Percentiles rank a stretch among this genome's conserved stretches.
phyloP scores from a whole-genome alignment of 2,113 vertebrate species.

The Petroica traversi region DNA sequence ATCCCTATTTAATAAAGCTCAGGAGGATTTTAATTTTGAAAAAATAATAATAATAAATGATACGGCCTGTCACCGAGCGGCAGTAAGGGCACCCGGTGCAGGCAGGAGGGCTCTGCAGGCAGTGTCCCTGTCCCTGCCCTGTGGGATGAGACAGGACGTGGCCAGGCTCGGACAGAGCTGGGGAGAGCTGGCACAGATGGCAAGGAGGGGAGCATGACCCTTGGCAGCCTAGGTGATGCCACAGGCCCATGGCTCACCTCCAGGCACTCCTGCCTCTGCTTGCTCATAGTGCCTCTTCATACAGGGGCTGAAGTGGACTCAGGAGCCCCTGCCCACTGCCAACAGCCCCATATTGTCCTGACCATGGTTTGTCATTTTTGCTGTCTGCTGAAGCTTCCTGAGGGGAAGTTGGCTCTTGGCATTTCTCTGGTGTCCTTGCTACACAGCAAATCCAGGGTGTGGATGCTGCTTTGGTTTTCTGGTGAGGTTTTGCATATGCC shows the following conservation, averaged over 20 bases:
- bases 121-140: neutral
- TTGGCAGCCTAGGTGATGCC: neutral
- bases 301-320: neutral
- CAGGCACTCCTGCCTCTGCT: neutral
- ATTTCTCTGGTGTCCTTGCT: neutral
- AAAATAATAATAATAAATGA: constrained; percentile 57
- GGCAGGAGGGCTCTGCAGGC: neutral
- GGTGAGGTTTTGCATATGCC: neutral
- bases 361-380: neutral
- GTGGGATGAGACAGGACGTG: neutral
- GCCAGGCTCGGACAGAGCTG: neutral
- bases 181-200: neutral
- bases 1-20: constrained; percentile 75
- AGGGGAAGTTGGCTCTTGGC: neutral
- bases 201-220: neutral
- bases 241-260: neutral
- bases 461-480: neutral
- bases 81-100: neutral
- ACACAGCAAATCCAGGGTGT: neutral
- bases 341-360: neutral
- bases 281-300: neutral
- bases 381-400: neutral
- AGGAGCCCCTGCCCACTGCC: rapidly evolving
- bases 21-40: constrained; percentile 64
- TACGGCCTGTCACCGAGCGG: neutral